These are phyloP conservation scores for Buathra laborator DNA, from an alignment of 2,888 invertebrate species.

Conservation along the genomic window DNA sequence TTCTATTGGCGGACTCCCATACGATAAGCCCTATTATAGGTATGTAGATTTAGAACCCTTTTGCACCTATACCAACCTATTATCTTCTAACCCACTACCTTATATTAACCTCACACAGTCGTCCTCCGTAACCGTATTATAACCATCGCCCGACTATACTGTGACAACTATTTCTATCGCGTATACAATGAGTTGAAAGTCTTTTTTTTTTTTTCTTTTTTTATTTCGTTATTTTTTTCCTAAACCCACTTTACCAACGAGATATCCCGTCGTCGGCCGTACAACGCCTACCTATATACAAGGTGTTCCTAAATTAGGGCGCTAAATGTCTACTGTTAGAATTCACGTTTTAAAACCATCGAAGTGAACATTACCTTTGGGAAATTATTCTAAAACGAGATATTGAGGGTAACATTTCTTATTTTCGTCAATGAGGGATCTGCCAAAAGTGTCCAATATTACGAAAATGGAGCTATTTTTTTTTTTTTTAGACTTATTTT, in stretches of 20 bases:
- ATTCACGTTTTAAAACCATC: too few relatives aligned
- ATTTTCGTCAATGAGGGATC: too few relatives aligned
- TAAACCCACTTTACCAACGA: neutral
- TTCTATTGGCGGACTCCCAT: constrained; percentile 66
- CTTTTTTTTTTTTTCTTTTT: neutral
- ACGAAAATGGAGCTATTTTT: too few relatives aligned
- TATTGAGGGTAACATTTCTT: too few relatives aligned
- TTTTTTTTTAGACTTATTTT: too few relatives aligned
- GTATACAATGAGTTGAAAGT: neutral
- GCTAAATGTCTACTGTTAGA: too few relatives aligned
- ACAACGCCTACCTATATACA: too few relatives aligned
- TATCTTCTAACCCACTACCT: constrained; percentile 29
- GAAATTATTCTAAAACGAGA: too few relatives aligned
- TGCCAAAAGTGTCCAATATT: too few relatives aligned
- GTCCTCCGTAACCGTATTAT: constrained; percentile 1
- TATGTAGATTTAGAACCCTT: constrained; percentile 60
- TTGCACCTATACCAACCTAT: constrained; percentile 42
- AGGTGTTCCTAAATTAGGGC: too few relatives aligned
- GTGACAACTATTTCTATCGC: neutral
- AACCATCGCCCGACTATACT: neutral
- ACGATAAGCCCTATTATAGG: constrained; percentile 53
- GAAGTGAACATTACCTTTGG: too few relatives aligned
- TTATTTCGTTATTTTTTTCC: neutral
- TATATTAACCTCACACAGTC: constrained; percentile 20
- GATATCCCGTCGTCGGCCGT: too few relatives aligned